Evolutionary conservation across 2,888 invertebrate genomes (phyloP).

Genomic region (Andricus quercusramuli): DNA sequence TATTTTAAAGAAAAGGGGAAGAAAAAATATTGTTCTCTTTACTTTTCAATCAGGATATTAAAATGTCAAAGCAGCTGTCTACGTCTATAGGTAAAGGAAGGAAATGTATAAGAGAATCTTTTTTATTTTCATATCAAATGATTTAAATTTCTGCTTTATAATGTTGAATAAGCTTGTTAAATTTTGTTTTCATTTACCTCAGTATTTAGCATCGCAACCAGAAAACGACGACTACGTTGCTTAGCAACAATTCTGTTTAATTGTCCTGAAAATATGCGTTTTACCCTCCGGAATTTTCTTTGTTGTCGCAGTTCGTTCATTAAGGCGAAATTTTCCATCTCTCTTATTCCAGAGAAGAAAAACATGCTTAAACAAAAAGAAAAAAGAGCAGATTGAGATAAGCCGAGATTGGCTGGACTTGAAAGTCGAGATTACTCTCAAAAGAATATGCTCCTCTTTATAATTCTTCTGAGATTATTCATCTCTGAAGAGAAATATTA

Average conservation of each 20-base stretch:
- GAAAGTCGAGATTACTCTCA: conserved; percentile 37
- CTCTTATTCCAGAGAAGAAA: conserved; percentile 20
- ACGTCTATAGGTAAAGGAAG: background rate
- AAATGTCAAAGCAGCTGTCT: background rate
- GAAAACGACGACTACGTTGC: conserved; percentile 25
- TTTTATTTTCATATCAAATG: background rate
- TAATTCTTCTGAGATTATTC: conserved; percentile 28
- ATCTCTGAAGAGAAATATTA: conserved; percentile 21
- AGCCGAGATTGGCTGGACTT: conserved; percentile 39
- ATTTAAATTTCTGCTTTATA: conserved; percentile 26
- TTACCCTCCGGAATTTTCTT: conserved; percentile 40
- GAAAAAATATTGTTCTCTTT: background rate
- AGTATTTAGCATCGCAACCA: conserved; percentile 19
- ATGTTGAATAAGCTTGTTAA: background rate
- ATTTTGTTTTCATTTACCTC: conserved; percentile 20
- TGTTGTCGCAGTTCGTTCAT: conserved; percentile 40
- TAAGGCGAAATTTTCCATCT: conserved; percentile 36
- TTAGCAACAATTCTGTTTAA: conserved; percentile 58
- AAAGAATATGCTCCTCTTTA: conserved; percentile 36
- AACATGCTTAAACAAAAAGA: conserved; percentile 37
- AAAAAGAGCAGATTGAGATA: conserved; percentile 32
- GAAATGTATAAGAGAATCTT: background rate
- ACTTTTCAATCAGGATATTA: background rate
- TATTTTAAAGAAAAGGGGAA: background rate
- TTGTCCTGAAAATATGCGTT: conserved; percentile 58